phyloP scores from a whole-genome alignment of 1,140 invertebrate genomes.

The Eriosoma lanigerum region DNA sequence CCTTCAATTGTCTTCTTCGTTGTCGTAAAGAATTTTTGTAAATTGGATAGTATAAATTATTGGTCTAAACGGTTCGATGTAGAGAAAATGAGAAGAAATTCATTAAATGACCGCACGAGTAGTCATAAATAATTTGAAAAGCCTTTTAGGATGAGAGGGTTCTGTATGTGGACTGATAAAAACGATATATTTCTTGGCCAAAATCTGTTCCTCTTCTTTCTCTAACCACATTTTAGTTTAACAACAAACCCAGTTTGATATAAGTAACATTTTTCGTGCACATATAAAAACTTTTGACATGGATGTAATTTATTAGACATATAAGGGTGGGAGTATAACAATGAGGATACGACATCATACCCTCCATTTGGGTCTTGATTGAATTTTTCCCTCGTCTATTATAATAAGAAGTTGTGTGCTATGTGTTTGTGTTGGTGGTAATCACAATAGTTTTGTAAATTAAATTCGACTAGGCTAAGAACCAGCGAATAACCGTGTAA shows the following conservation, averaged over 20 bases:
- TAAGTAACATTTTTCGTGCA: constrained; percentile 44
- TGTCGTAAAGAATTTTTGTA: constrained; percentile 7
- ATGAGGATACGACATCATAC: constrained; percentile 37
- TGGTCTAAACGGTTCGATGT: not conserved
- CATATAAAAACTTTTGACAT: constrained; percentile 45
- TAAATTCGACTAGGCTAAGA: not conserved
- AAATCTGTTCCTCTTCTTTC: constrained; percentile 24
- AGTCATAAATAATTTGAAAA: constrained; percentile 51
- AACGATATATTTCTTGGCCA: constrained; percentile 36
- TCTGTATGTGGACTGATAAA: constrained; percentile 40
- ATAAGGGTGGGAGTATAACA: not conserved
- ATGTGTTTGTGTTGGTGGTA: not conserved
- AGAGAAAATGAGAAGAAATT: constrained; percentile 44
- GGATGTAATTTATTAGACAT: constrained; percentile 34
- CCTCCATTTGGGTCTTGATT: constrained; percentile 27
- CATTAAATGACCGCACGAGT: constrained; percentile 43
- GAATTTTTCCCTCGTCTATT: constrained; percentile 29
- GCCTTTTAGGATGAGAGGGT: constrained; percentile 20
- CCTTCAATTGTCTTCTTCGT: not conserved
- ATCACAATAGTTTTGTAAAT: constrained; percentile 14
- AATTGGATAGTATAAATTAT: constrained; percentile 21
- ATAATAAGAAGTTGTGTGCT: not conserved
- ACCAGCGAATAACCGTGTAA: not conserved
- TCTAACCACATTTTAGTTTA: constrained; percentile 29
- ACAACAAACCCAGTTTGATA: constrained; percentile 42